phyloP scores from a whole-genome alignment of 2,797 vertebrate species.

The Lutjanus argentimaculatus region DNA sequence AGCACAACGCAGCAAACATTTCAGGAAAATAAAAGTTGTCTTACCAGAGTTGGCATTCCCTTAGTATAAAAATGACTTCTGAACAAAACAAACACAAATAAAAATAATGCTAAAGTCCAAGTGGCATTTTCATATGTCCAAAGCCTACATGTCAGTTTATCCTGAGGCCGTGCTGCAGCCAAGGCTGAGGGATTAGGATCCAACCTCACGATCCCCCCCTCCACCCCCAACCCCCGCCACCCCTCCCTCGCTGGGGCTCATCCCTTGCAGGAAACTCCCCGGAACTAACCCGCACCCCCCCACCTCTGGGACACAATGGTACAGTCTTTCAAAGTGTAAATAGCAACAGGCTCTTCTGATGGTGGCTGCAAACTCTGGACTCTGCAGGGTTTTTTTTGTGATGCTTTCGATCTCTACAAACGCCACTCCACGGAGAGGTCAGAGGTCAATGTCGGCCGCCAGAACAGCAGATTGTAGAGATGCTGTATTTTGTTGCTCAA shows the following conservation, averaged over 20 bases:
- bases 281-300: constrained; percentile 40
- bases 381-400: constrained; percentile 19
- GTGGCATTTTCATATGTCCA: constrained; percentile 77
- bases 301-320: constrained; percentile 55
- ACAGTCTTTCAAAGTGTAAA: constrained; percentile 62
- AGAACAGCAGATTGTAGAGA: constrained; percentile 17
- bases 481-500: constrained; percentile 26
- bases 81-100: constrained; percentile 37
- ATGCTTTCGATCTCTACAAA: constrained; percentile 35
- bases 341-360: constrained; percentile 65
- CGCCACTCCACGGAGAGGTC: constrained; percentile 28
- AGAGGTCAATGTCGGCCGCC: constrained; percentile 43
- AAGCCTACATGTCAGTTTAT: constrained; percentile 84
- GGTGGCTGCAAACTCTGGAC: constrained; percentile 49
- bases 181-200: constrained; percentile 90
- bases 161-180: constrained; percentile 78
- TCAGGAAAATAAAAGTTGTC: constrained; percentile 63
- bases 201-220: constrained; percentile 83
- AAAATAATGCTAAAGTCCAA: constrained; percentile 67
- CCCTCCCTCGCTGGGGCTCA: constrained; percentile 74
- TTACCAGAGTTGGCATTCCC: constrained; percentile 84
- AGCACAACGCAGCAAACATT: constrained; percentile 12
- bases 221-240: constrained; percentile 82
- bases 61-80: constrained; percentile 42
- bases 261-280: constrained; percentile 70